phyloP scores from a whole-genome alignment of 1,140 invertebrate genomes.

The Grapholita molesta region DNA sequence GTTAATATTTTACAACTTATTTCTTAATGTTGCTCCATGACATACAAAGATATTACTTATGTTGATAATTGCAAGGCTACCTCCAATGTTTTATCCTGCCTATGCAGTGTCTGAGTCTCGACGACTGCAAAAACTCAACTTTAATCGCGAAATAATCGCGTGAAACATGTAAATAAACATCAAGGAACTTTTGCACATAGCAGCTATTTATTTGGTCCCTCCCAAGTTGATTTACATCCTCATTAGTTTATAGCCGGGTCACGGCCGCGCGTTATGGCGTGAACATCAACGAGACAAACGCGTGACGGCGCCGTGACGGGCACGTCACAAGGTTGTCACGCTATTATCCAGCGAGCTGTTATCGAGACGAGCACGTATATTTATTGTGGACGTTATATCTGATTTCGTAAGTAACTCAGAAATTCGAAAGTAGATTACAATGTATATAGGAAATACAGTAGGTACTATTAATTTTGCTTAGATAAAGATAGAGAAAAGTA shows the following conservation, averaged over 20 bases:
- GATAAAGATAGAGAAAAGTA: no score
- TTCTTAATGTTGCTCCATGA: no score
- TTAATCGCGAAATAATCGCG: slow-evolving; percentile 26
- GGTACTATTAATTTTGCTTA: no score
- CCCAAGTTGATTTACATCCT: not conserved
- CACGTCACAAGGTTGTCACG: slow-evolving; percentile 14
- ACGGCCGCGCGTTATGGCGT: slow-evolving; percentile 4
- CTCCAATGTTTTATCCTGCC: no score
- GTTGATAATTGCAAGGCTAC: no score
- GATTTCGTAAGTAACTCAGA: no score
- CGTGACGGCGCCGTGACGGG: not conserved
- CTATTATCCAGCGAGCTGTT: no score
- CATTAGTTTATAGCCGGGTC: slow-evolving; percentile 3
- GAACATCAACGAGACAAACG: not conserved
- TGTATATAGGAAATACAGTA: no score
- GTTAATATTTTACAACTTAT: no score
- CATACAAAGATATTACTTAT: no score
- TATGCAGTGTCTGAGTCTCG: no score
- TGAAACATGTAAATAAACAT: slow-evolving; percentile 31
- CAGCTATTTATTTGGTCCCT: not conserved
- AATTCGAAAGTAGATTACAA: not conserved
- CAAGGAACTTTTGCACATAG: not conserved
- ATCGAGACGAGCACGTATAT: not conserved
- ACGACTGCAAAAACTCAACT: not conserved
- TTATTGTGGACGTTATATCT: not conserved